These are phyloP conservation scores for Ciconia boyciana DNA, from an alignment of 2,113 vertebrate species.

Conservation along the genomic window DNA sequence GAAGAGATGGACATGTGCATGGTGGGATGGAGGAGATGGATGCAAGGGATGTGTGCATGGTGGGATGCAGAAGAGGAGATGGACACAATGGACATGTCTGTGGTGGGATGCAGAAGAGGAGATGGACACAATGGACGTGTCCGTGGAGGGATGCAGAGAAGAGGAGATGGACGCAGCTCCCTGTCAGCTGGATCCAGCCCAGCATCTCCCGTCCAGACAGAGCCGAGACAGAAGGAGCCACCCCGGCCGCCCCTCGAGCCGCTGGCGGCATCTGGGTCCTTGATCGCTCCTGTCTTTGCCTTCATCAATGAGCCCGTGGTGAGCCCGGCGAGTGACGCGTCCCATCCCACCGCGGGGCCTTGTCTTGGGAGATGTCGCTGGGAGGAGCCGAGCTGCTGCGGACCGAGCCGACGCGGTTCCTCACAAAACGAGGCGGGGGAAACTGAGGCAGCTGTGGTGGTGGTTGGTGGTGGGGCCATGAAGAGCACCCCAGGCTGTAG, in stretches of 20 bases:
- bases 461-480: background rate
- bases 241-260: fast-evolving
- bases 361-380: fast-evolving
- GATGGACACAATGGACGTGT: fast-evolving
- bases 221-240: background rate
- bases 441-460: background rate
- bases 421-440: fast-evolving
- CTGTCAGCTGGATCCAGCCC: background rate
- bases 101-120: background rate
- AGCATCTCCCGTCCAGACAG: background rate
- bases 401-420: too few species aligned
- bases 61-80: background rate
- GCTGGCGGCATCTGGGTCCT: background rate
- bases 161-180: background rate
- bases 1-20: background rate
- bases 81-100: fast-evolving
- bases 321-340: fast-evolving
- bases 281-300: fast-evolving
- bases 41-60: too few species aligned
- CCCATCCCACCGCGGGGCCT: background rate
- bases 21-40: too few species aligned
- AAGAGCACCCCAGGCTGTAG: background rate
- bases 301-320: too few species aligned
- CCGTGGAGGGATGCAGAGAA: background rate
- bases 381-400: fast-evolving